phyloP scores from a whole-genome alignment of 2,888 invertebrate genomes.

The Siphonodentalium dalli region DNA sequence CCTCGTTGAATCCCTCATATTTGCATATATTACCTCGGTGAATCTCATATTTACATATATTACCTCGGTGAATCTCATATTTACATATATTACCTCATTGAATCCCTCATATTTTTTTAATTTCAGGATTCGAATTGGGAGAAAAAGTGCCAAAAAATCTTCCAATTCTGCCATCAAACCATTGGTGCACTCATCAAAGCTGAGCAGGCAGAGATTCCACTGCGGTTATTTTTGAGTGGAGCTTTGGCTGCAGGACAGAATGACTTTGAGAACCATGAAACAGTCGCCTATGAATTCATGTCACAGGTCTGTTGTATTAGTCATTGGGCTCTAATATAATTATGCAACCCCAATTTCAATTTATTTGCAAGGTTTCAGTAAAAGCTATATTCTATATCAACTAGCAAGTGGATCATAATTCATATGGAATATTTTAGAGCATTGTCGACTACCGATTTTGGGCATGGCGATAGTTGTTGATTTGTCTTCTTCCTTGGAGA shows the following conservation, averaged over 20 bases:
- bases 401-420: too few species aligned
- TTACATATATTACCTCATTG: too few species aligned
- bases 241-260: slow-evolving; percentile 92
- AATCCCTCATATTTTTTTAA: too few species aligned
- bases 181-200: slow-evolving; percentile 93
- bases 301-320: slow-evolving; percentile 74
- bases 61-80: too few species aligned
- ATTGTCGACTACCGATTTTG: too few species aligned
- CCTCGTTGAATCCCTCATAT: too few species aligned
- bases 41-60: too few species aligned
- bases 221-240: slow-evolving; percentile 93
- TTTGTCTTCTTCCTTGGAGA: too few species aligned
- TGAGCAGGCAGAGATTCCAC: slow-evolving; percentile 90
- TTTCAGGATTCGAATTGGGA: slow-evolving; percentile 93
- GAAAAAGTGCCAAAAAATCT: slow-evolving; percentile 96
- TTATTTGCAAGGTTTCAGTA: background rate
- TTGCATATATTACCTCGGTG: too few species aligned
- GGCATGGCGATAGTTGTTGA: too few species aligned
- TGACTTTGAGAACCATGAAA: slow-evolving; percentile 91
- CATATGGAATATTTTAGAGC: too few species aligned
- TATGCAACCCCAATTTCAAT: background rate
- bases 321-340: background rate
- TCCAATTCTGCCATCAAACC: slow-evolving; percentile 96
- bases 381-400: background rate
- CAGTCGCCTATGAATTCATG: slow-evolving; percentile 97